Evolutionary conservation across 2,797 vertebrate genomes (phyloP).

Genomic region (Paramormyrops hopkinsi): DNA sequence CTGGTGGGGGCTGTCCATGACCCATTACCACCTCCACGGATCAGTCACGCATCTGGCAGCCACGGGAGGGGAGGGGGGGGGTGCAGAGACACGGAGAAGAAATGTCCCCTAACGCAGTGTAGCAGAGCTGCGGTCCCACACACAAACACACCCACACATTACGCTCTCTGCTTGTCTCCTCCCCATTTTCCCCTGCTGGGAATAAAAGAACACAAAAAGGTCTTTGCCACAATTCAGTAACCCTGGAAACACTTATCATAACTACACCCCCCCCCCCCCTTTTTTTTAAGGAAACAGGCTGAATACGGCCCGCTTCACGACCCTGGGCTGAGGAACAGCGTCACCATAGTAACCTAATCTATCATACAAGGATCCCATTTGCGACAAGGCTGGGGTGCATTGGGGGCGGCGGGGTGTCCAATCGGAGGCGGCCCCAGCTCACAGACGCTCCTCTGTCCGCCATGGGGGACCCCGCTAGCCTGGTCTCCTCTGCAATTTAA

Average conservation of each 20-base stretch:
- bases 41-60: conserved; percentile 73
- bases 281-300: conserved; percentile 32
- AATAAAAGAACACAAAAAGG: conserved; percentile 39
- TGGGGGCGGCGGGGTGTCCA: conserved; percentile 42
- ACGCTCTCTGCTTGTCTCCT: conserved; percentile 36
- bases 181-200: conserved; percentile 54
- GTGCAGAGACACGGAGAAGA: conserved; percentile 54
- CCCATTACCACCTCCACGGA: not conserved
- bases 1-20: not conserved
- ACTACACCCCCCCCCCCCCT: conserved; percentile 17
- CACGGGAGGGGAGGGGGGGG: conserved; percentile 64
- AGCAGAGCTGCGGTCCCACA: conserved; percentile 41
- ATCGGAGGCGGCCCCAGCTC: conserved; percentile 47
- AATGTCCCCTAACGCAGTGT: conserved; percentile 69
- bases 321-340: conserved; percentile 51
- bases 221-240: conserved; percentile 48
- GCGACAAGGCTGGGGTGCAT: conserved; percentile 52
- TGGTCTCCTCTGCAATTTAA: conserved; percentile 32
- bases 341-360: conserved; percentile 74
- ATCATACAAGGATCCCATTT: conserved; percentile 66
- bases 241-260: conserved; percentile 67
- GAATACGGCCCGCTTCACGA: conserved; percentile 53
- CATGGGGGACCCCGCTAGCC: conserved; percentile 51
- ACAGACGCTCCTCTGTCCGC: conserved; percentile 61
- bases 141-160: not conserved